These are phyloP conservation scores for Sciurus vulgaris DNA, from an alignment of 2,797 vertebrate species.

Conservation along the genomic window DNA sequence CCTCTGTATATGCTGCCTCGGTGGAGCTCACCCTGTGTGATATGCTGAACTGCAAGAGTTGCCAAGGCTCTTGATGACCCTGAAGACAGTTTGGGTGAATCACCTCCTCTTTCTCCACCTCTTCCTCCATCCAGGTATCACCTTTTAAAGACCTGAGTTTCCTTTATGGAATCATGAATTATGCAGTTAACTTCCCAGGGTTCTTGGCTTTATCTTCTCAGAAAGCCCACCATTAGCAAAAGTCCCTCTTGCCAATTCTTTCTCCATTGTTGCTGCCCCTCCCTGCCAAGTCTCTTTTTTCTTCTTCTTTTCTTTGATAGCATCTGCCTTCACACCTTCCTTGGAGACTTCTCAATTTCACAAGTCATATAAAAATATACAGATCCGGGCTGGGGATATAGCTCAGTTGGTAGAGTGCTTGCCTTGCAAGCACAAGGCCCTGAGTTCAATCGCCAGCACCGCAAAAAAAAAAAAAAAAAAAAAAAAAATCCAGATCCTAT, in stretches of 20 bases:
- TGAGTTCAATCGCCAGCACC: too few species aligned
- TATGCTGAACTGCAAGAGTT: fast-evolving
- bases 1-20: too few species aligned
- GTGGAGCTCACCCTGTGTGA: neutral
- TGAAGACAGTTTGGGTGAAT: neutral
- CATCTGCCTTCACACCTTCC: neutral
- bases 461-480: too few species aligned
- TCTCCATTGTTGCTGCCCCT: neutral
- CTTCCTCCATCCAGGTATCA: neutral
- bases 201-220: neutral
- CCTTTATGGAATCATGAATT: neutral
- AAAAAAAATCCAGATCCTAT: neutral
- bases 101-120: neutral
- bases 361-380: neutral
- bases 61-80: neutral
- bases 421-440: too few species aligned
- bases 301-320: neutral
- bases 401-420: too few species aligned
- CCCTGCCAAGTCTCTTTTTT: neutral
- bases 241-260: neutral
- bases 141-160: neutral
- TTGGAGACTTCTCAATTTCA: neutral
- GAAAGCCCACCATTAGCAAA: neutral
- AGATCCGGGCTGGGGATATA: neutral
- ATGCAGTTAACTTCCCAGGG: neutral